Base-by-base conservation (phyloP, 1,140 invertebrate genomes). In the Orchesella cincta region DNA sequence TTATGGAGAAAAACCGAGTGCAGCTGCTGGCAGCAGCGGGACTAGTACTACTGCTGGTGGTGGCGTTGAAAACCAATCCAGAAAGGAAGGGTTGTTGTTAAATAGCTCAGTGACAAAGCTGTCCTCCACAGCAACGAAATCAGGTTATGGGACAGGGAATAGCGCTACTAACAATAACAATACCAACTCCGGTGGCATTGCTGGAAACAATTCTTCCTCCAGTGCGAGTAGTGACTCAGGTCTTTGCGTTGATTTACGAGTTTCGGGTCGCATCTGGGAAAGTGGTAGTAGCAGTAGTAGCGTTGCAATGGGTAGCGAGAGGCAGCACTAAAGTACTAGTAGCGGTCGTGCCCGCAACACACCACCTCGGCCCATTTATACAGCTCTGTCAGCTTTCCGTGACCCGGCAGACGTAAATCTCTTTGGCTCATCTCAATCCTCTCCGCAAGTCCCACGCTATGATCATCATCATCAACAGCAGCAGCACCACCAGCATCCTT, bases 201-300 rank as follows among this genome's bases (percentile, higher is more conserved):
- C 2, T 67, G 29, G 26, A 1, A 31, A 26, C 3, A 67, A 29
- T 31, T 31, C 26, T 62, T 5, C 8, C 5, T 8, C 12, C 54
- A 62, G 54, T 26, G 23, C 54, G 26, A 62, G 54, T 33, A 67
- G 62, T 0, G 79, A 81, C 67, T 39, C 77, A 2, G 77, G 77
- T 57, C 75, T 78, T 64, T 80, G 78, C 70, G 79, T 82, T 82
- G 81, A 82, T 82, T 82, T 82, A 82, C 77, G 79, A 79, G 81
- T 82, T 67, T 79, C 79, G 67, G 81, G 81, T 79, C 79, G 81
- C 23, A 80, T 79, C 23, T 82, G 81, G 81, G 81, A 82, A 71
- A 79, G 73, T 36, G 75, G 76, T 71, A 77, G 34, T 26, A 62
- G 34, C 8, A 20, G 46, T 5, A 67, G 62, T n/a, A 35, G 67